These are phyloP conservation scores for Gallinago jamesoni DNA, from an alignment of 2,113 vertebrate genomes.

Conservation along the genomic window DNA sequence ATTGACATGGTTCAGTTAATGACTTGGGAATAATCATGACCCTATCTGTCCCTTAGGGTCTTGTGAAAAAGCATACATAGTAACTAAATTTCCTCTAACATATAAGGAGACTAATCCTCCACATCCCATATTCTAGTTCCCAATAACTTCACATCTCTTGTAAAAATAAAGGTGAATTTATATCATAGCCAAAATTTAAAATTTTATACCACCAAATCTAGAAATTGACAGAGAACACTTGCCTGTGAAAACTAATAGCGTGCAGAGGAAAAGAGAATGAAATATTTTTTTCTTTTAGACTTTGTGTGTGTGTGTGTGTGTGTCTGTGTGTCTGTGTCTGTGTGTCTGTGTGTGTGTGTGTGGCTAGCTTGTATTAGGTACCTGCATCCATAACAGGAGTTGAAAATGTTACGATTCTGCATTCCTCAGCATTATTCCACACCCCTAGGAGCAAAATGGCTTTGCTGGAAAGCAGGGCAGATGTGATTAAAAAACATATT, in stretches of 20 bases:
- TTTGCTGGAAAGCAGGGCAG: background rate
- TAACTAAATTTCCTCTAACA: background rate
- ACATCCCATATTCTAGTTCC: background rate
- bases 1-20: background rate
- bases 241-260: background rate
- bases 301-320: background rate
- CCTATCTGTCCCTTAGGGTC: background rate
- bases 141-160: background rate
- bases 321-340: no score
- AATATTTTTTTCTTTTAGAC: background rate
- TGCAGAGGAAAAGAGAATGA: background rate
- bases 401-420: background rate
- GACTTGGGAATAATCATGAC: background rate
- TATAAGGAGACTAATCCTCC: background rate
- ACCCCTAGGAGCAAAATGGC: background rate
- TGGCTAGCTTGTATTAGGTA: background rate
- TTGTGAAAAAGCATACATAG: background rate
- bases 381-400: background rate
- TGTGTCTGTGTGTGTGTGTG: no score
- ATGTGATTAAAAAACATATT: background rate
- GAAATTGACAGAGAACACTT: background rate
- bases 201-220: background rate
- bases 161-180: background rate
- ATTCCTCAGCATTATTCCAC: background rate
- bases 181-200: background rate